Evolutionary conservation across 2,797 vertebrate genomes (phyloP).

Genomic region (Lates japonicus): DNA sequence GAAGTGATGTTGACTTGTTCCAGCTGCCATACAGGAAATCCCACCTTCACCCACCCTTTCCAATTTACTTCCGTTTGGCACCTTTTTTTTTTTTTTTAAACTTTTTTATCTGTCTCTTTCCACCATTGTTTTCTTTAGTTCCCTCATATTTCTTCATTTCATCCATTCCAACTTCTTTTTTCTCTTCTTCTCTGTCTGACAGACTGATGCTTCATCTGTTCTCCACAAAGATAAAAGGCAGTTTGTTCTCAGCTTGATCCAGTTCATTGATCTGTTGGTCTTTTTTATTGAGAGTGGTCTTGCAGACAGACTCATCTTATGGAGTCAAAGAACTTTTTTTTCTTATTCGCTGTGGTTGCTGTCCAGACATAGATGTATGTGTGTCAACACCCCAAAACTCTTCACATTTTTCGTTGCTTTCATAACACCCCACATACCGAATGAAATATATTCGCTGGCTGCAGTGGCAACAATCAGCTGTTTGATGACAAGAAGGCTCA

Average conservation of each 20-base stretch:
- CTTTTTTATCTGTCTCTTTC: constrained; percentile 27
- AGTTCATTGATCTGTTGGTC: constrained; percentile 57
- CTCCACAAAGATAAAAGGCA: constrained; percentile 47
- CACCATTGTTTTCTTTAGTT: constrained; percentile 6
- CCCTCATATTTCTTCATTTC: constrained; percentile 14
- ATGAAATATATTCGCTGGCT: constrained; percentile 26
- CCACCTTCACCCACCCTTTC: constrained; percentile 38
- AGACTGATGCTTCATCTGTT: constrained; percentile 45
- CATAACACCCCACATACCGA: constrained; percentile 7
- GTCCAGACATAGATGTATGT: constrained; percentile 6
- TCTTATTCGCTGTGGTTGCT: constrained; percentile 16
- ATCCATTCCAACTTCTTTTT: constrained; percentile 21
- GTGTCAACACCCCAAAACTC: constrained; percentile 22
- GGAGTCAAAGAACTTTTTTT: constrained; percentile 33
- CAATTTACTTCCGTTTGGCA: constrained; percentile 41
- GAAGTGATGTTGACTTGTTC: constrained; percentile 56
- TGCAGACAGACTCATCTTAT: constrained; percentile 37
- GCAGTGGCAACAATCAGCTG: not conserved
- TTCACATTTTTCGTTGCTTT: too few species aligned
- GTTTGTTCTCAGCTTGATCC: constrained; percentile 47
- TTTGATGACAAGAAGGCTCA: constrained; percentile 8
- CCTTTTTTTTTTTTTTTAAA: not conserved
- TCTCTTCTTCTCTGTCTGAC: constrained; percentile 10
- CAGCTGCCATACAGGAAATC: constrained; percentile 57
- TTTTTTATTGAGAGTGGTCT: constrained; percentile 43